These are phyloP conservation scores for cattle (Bos taurus) DNA, from an alignment of 2,113 vertebrate species.

Conservation along the genomic window ARS-UCD2.0 NC_037330.1:74844001-74844500, in stretches of 20 bases:
- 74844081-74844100: background rate
- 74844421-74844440: background rate
- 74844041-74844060: background rate
- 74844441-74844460: background rate
- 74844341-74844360: background rate
- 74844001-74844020: no score
- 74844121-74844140: background rate
- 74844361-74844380: background rate
- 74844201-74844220: background rate
- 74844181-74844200: background rate
- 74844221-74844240: background rate
- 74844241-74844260: background rate
- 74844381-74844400: background rate
- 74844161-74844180: background rate
- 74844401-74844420: background rate
- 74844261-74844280: background rate
- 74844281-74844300: background rate
- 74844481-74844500: background rate
- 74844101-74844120: background rate
- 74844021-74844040: background rate
- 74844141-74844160: background rate
- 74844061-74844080: background rate
- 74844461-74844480: background rate
- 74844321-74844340: background rate
- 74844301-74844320: background rate